Conservation (phyloP, 2,888 invertebrate genomes). For the Spatulosminthurus flaviceps region DNA sequence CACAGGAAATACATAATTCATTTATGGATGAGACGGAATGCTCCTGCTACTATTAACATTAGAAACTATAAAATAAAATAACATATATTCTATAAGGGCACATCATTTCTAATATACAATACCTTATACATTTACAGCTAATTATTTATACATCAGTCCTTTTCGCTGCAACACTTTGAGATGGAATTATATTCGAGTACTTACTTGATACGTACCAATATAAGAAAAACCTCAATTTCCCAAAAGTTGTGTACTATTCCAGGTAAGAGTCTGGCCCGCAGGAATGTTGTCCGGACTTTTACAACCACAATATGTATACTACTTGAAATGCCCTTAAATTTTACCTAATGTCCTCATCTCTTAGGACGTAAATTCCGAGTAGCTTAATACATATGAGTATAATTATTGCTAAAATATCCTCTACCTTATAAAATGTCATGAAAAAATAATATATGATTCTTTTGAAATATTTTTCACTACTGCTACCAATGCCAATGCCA, state of each 20-base stretch:
- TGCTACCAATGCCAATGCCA: conserved; percentile 40
- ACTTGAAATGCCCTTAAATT: too few relatives aligned
- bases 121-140: neutral
- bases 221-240: neutral
- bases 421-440: too few relatives aligned
- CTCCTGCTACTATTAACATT: conserved; percentile 13
- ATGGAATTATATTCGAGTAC: too few relatives aligned
- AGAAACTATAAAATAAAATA: neutral
- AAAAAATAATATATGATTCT: conserved; percentile 8
- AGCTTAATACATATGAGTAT: too few relatives aligned
- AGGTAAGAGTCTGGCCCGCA: too few relatives aligned
- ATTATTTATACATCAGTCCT: neutral
- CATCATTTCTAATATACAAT: neutral
- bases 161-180: conserved; percentile 1
- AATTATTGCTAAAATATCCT: too few relatives aligned
- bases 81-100: conserved; percentile 8
- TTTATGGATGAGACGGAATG: conserved; percentile 16
- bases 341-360: too few relatives aligned
- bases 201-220: neutral
- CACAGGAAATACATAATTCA: conserved; percentile 46
- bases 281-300: too few relatives aligned
- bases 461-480: conserved; percentile 32
- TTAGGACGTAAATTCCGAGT: too few relatives aligned
- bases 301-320: too few relatives aligned
- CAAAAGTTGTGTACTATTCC: neutral